phyloP scores from a whole-genome alignment of 1,140 invertebrate genomes.

The Panonychus citri region DNA sequence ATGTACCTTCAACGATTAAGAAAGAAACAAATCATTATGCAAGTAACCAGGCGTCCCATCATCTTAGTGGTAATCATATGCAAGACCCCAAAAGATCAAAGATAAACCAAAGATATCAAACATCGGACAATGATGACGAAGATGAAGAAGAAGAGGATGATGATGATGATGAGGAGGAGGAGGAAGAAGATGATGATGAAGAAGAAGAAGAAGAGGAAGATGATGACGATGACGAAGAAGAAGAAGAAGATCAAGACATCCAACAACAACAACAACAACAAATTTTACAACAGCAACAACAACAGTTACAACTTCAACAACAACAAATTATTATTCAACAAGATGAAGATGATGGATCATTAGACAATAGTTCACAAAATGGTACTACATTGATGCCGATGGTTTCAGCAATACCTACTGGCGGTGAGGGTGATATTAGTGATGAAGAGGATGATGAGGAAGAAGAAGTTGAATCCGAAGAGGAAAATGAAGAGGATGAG shows the following conservation, averaged over 20 bases:
- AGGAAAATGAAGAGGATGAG: not conserved
- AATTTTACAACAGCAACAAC: not conserved
- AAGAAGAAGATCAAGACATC: not conserved
- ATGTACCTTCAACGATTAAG: not conserved
- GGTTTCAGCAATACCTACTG: not conserved
- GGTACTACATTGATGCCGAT: not conserved
- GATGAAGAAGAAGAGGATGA: constrained; percentile 1
- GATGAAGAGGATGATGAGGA: constrained; percentile 3
- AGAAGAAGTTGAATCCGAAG: constrained; percentile 6
- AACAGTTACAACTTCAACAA: not conserved
- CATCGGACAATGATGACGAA: not conserved
- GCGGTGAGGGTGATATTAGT: not conserved
- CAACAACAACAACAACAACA: not conserved
- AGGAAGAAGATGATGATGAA: constrained; percentile 7
- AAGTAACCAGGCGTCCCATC: not conserved
- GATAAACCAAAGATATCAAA: not conserved
- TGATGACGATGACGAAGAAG: not conserved
- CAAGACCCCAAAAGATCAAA: not conserved
- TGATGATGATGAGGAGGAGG: constrained; percentile 3
- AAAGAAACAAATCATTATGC: not conserved
- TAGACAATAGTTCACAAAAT: not conserved
- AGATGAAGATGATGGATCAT: not conserved
- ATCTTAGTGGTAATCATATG: not conserved
- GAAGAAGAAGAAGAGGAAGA: constrained; percentile 3
- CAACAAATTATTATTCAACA: not conserved